Evolutionary conservation across 2,888 invertebrate genomes (phyloP).

Genomic region (Synanthedon andrenaeformis): DNA sequence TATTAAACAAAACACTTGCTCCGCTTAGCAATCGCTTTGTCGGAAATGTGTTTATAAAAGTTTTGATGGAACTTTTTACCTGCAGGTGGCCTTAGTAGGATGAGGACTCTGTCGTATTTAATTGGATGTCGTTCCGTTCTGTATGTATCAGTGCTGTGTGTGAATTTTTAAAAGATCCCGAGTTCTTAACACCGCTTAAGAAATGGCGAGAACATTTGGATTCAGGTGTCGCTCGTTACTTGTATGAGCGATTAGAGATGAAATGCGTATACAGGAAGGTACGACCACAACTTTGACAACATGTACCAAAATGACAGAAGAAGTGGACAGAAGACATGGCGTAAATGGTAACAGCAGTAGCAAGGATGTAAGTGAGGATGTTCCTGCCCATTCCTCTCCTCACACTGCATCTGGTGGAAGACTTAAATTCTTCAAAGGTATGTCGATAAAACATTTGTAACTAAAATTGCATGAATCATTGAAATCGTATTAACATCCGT

Average conservation of each 20-base stretch:
- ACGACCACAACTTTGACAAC: conserved; percentile 77
- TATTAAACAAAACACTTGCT: conserved; percentile 34
- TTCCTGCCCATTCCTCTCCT: conserved; percentile 52
- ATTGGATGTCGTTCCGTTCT: conserved; percentile 46
- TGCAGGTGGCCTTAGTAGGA: conserved; percentile 66
- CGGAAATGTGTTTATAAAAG: conserved; percentile 65
- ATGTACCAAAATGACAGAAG: conserved; percentile 75
- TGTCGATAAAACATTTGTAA: conserved; percentile 14
- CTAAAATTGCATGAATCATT: neutral
- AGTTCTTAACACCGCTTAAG: conserved; percentile 36
- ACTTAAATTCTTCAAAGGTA: conserved; percentile 84
- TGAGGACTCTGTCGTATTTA: conserved; percentile 60
- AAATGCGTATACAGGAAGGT: conserved; percentile 76
- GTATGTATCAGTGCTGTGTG: too few relatives aligned
- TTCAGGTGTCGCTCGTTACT: conserved; percentile 60
- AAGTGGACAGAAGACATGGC: conserved; percentile 80
- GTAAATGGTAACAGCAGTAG: conserved; percentile 77
- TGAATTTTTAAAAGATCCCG: conserved; percentile 25
- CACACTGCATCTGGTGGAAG: conserved; percentile 75
- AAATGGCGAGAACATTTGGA: conserved; percentile 60
- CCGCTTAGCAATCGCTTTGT: conserved; percentile 57
- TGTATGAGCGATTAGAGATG: conserved; percentile 70
- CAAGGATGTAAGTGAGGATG: conserved; percentile 62
- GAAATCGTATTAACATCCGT: neutral
- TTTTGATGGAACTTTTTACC: conserved; percentile 50